Base-by-base conservation (phyloP, 2,888 invertebrate species). In the Aelia acuminata region DNA sequence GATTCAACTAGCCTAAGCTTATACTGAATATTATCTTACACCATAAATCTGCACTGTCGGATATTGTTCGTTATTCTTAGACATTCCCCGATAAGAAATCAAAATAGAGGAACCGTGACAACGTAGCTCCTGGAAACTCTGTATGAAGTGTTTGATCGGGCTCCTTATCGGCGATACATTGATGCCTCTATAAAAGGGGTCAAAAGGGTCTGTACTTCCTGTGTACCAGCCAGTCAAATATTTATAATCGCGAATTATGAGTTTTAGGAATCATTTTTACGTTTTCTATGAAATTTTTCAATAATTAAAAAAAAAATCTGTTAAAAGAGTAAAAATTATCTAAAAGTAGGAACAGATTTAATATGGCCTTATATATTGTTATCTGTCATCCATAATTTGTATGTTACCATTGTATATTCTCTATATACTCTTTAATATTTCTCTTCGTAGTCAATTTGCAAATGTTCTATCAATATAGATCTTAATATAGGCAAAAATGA, bases 191-290 rank as follows among this genome's bases (percentile, higher is more conserved):
- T 35, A 70, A 70, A 31, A 35, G 63, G 18, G 63, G 63, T 70
- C 63, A 70, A 20, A 63, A 35, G 31, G 63, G 31, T 70, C 63
- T 70, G 31, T 70, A 35, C 63, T 70, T 70, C 63, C 63, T 57
- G 26, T 31, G 31, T 20, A 7, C 4, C 18, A 1, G 63, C 31
- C 18, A 70, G 31, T 18, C 31, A 70, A 31, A 70, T 70, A 70
- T 35, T 70, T 31, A 0, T 35, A 18, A 70, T 70, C 63, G 31
- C 63, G 18, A 31, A 70, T 70, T 35, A 31, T 15, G 35, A 70
- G 35, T 70, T 18, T 70, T 70, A 70, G 26, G 10, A 3, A 26
- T 11, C n/a, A 57, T 3, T 57, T 13, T 26, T 43, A 43, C 43
- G 43, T 43, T 43, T 43, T 43, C 4, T 43, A 43, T 43, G 10